Evolutionary conservation across 2,888 invertebrate species (phyloP).

Genomic region (Fissipunctia ypsillon): DNA sequence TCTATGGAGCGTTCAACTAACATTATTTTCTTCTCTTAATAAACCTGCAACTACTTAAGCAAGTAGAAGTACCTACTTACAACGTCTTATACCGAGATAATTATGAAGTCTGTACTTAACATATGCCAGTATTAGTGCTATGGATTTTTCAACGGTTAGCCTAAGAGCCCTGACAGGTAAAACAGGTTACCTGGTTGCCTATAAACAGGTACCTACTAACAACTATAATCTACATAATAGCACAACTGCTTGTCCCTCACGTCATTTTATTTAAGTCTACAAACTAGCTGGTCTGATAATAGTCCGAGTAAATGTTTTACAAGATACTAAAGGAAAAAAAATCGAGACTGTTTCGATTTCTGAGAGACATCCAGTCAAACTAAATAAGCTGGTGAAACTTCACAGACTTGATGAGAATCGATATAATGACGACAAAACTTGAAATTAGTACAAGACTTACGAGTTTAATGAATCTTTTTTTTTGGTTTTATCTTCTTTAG

Average conservation of each 20-base stretch:
- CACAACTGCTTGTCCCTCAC: not conserved
- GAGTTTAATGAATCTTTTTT: too few species aligned
- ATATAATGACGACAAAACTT: too few species aligned
- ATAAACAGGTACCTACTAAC: conserved; percentile 11
- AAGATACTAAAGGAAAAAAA: not conserved
- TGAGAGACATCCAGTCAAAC: too few species aligned
- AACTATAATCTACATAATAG: too few species aligned
- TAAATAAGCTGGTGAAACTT: too few species aligned
- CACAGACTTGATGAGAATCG: too few species aligned
- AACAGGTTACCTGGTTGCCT: conserved; percentile 14
- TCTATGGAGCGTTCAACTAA: not conserved
- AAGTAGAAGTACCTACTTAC: not conserved
- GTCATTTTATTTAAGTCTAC: not conserved
- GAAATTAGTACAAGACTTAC: too few species aligned
- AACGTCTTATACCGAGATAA: not conserved
- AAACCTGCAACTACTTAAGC: not conserved
- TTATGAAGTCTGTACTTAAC: not conserved
- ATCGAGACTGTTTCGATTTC: too few species aligned
- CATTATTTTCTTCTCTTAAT: too few species aligned
- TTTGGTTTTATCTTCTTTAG: too few species aligned
- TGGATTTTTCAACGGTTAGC: conserved; percentile 1
- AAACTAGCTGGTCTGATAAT: not conserved
- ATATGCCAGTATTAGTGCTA: not conserved
- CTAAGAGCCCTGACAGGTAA: conserved; percentile 4
- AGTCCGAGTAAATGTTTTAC: not conserved